Evolutionary conservation across 2,113 vertebrate genomes (phyloP).

Genomic region (Stomatorhinus ivindoensis): DNA sequence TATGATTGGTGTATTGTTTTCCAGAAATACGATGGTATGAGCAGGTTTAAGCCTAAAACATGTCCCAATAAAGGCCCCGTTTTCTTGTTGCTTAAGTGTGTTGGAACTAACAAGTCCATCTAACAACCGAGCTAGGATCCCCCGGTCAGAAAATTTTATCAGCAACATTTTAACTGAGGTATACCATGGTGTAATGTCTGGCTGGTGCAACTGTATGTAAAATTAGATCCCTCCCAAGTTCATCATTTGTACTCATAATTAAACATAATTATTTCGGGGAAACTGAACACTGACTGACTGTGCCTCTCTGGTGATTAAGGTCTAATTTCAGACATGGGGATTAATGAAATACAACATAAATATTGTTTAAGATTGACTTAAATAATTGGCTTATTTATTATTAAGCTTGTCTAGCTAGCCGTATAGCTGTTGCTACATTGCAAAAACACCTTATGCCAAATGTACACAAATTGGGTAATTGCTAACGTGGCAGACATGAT

Average conservation of each 20-base stretch:
- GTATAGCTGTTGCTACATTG: not conserved
- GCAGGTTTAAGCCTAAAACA: not conserved
- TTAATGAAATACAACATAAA: not conserved
- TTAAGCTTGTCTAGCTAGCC: too few species aligned
- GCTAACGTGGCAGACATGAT: not conserved
- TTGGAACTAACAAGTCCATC: not conserved
- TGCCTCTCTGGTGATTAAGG: too few species aligned
- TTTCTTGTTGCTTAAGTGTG: not conserved
- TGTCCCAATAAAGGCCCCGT: not conserved
- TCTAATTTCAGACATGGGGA: not conserved
- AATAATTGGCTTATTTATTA: too few species aligned
- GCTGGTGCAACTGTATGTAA: not conserved
- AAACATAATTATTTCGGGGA: not conserved
- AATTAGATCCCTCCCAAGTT: not conserved
- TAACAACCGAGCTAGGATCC: not conserved
- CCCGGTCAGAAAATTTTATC: not conserved
- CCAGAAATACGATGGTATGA: not conserved
- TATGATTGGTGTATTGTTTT: not conserved
- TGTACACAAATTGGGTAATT: not conserved
- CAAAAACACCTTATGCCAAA: not conserved
- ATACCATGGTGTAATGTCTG: not conserved
- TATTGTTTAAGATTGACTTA: too few species aligned
- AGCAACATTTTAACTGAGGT: not conserved
- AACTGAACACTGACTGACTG: too few species aligned
- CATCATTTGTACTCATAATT: not conserved